Evolutionary conservation across 2,797 vertebrate genomes (phyloP), one percentile per base, ranked within the genome.

Genomic region (Squalus acanthias): DNA sequence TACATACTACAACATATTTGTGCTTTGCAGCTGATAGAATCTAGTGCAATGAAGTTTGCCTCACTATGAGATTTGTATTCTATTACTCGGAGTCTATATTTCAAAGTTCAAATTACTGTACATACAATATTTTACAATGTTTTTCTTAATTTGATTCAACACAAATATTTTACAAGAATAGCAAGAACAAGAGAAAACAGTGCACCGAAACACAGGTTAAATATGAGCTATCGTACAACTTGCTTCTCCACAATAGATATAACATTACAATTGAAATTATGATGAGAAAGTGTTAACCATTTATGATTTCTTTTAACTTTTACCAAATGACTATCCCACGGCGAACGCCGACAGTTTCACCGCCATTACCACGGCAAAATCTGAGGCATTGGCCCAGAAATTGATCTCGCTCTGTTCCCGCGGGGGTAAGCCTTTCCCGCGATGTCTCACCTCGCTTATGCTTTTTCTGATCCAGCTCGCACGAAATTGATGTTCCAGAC

Each of bases 21-120:
- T 97, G 97, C 97, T 97, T 97, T 97, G 96, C 97, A 97, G 97
- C 97, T 97, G 97, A 98, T 97, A 97, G 97, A 97, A 96, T 96
- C 97, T 98, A 97, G 67, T 97, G 97, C 97, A 97, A 97, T 96
- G 97, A 98, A 97, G 97, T 98, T 97, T 97, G 97, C 97, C 98
- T 97, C 97, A 97, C 96, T 97, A 97, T 96, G 97, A 97, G 97
- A 97, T 97, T 98, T 97, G 96, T 29, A 57, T 96, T 96, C 50
- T 95, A 97, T 95, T 96, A 96, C 96, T 97, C 97, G 97, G 96
- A 96, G 96, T 97, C 97, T 98, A 96, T 96, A 96, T 65, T 22
- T 97, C 96, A 97, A 97, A 97, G 97, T 97, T 98, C 97, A 96
- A 97, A 97, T 97, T 97, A 97, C 63, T 91, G 97, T 98, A 97